Evolutionary conservation across 1,140 invertebrate species (phyloP).

Genomic region (Anoplophora glabripennis): DNA sequence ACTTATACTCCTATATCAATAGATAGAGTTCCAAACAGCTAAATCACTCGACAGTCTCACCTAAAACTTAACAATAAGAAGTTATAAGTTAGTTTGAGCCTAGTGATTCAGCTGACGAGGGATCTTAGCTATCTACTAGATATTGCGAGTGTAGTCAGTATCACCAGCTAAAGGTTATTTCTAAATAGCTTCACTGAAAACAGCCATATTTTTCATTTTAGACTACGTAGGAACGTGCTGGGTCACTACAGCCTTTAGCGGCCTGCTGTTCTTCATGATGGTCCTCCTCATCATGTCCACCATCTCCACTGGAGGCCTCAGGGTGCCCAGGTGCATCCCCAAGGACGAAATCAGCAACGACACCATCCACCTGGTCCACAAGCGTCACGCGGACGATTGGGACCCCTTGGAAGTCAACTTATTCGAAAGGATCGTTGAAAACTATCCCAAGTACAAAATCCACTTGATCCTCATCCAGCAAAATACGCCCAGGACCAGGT

Average conservation of each 20-base stretch:
- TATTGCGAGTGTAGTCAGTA: too few species aligned
- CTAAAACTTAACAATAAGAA: too few species aligned
- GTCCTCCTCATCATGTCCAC: slow-evolving; percentile 32
- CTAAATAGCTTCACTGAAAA: too few species aligned
- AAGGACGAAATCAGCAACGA: slow-evolving; percentile 25
- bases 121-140: too few species aligned
- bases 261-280: slow-evolving; percentile 31
- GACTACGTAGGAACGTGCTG: slow-evolving; percentile 40
- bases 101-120: too few species aligned
- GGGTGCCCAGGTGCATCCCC: slow-evolving; percentile 25
- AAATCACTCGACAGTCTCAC: too few species aligned
- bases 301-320: slow-evolving; percentile 15
- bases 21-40: too few species aligned
- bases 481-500: not conserved
- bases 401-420: slow-evolving; percentile 27
- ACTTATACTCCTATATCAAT: too few species aligned
- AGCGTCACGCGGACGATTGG: slow-evolving; percentile 31
- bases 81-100: too few species aligned
- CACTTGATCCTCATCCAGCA: not conserved
- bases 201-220: slow-evolving; percentile 23
- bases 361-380: slow-evolving; percentile 40
- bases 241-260: slow-evolving; percentile 29
- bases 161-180: too few species aligned
- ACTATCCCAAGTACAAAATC: slow-evolving; percentile 2
- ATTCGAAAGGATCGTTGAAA: slow-evolving; percentile 31